phyloP scores from a whole-genome alignment of 2,797 vertebrate genomes.

The Hephaestus fuliginosus region DNA sequence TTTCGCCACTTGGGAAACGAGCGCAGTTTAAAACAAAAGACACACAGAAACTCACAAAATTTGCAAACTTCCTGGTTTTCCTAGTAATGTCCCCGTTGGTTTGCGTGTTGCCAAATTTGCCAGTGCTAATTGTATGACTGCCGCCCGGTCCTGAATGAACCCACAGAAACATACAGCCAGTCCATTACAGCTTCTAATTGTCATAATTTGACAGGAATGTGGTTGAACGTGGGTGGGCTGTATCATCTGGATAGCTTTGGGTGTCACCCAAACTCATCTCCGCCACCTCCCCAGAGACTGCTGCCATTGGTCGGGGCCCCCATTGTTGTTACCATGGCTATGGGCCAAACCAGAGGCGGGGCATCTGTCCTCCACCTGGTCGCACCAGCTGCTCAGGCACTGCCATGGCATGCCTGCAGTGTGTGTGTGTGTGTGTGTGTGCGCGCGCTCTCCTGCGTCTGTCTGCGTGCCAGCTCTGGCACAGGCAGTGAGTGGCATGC shows the following conservation, averaged over 20 bases:
- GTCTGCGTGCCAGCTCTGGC: constrained; percentile 16
- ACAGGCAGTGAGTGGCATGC: constrained; percentile 2
- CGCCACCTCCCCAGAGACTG: constrained; percentile 50
- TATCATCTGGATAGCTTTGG: constrained; percentile 68
- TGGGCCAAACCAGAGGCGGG: constrained; percentile 71
- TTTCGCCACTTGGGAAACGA: constrained; percentile 34
- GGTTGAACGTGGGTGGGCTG: constrained; percentile 69
- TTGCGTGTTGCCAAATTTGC: constrained; percentile 48
- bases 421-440: constrained; percentile 13
- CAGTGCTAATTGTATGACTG: constrained; percentile 42
- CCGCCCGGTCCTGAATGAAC: constrained; percentile 28
- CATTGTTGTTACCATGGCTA: constrained; percentile 69
- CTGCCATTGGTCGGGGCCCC: constrained; percentile 51
- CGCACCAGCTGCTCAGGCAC: constrained; percentile 66
- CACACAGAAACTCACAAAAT: neutral
- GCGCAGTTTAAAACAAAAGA: constrained; percentile 34
- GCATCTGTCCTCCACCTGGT: constrained; percentile 76
- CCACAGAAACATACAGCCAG: constrained; percentile 50
- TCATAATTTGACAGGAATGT: constrained; percentile 69
- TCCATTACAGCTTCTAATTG: constrained; percentile 68
- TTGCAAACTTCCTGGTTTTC: constrained; percentile 53
- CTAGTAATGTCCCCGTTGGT: constrained; percentile 35
- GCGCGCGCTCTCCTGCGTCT: neutral
- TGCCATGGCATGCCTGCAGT: constrained; percentile 54
- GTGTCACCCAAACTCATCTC: constrained; percentile 62